Conservation (phyloP, 2,113 vertebrate species). For the Brachyhypopomus gauderio region DNA sequence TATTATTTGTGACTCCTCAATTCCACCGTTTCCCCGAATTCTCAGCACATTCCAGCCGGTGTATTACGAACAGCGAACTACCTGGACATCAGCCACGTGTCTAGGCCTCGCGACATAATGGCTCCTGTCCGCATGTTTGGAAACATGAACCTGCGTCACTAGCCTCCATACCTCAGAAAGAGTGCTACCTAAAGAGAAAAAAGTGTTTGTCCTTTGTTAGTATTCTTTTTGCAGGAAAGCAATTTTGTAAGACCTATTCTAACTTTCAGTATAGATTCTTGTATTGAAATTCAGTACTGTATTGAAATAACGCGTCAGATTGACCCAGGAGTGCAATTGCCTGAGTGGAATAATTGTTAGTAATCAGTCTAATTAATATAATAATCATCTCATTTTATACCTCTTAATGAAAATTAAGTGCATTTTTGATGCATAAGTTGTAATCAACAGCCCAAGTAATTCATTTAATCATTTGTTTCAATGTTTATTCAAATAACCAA, state of each 20-base stretch:
- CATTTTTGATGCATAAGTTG: constrained; percentile 75
- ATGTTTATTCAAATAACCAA: constrained; percentile 77
- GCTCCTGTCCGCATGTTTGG: constrained; percentile 62
- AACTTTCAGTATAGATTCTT: neutral
- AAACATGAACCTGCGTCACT: constrained; percentile 53
- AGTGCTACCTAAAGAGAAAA: constrained; percentile 4
- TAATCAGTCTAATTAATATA: constrained; percentile 74
- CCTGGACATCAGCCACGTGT: constrained; percentile 67
- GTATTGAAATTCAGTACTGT: neutral
- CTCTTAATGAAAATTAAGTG: constrained; percentile 78
- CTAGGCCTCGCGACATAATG: constrained; percentile 67
- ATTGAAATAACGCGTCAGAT: constrained; percentile 63
- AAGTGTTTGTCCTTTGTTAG: constrained; percentile 57
- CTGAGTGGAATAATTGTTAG: constrained; percentile 73
- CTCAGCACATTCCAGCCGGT: constrained; percentile 68
- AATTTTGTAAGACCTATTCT: neutral
- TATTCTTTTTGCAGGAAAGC: neutral
- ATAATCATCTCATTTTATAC: constrained; percentile 77
- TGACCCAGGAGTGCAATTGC: constrained; percentile 69
- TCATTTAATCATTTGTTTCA: constrained; percentile 74
- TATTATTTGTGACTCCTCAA: constrained; percentile 80
- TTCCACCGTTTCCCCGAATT: constrained; percentile 76
- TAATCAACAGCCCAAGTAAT: constrained; percentile 73
- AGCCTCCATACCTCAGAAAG: neutral
- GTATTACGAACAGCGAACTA: constrained; percentile 69